Evolutionary conservation across 2,888 invertebrate genomes (phyloP).

Genomic region (Sceliomorpha sp.): DNA sequence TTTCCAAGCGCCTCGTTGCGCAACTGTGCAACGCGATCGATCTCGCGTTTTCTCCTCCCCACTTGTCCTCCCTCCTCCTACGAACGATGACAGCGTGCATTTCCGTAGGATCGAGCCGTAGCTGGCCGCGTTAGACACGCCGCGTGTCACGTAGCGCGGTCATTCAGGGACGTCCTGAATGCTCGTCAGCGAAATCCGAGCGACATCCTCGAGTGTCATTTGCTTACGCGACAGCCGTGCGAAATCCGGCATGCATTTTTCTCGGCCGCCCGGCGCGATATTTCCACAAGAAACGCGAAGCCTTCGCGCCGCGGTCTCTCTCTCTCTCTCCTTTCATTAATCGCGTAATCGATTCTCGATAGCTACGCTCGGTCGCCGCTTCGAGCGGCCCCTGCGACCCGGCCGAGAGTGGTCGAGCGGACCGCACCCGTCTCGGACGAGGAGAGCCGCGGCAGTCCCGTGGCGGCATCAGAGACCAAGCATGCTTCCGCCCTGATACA

Average conservation of each 20-base stretch:
- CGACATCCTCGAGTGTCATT: constrained; percentile 37
- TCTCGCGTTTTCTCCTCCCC: constrained; percentile 18
- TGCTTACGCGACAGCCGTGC: constrained; percentile 38
- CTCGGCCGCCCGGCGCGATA: constrained; percentile 11
- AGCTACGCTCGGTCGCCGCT: constrained; percentile 54
- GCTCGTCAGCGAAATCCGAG: too few species aligned
- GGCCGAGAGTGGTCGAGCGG: constrained; percentile 19
- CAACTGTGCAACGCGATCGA: constrained; percentile 28
- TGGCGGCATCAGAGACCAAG: constrained; percentile 70
- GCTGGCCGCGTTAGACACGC: too few species aligned
- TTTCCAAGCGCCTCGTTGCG: constrained; percentile 34
- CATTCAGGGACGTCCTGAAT: too few species aligned
- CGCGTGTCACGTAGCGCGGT: too few species aligned
- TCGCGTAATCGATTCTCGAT: constrained; percentile 56
- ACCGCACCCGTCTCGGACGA: constrained; percentile 52
- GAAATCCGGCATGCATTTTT: constrained; percentile 48
- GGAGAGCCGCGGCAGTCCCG: constrained; percentile 54
- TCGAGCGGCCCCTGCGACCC: constrained; percentile 29
- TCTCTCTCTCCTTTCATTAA: constrained; percentile 42
- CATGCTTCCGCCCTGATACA: constrained; percentile 77
- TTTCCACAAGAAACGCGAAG: constrained; percentile 45
- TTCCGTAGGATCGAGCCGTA: too few species aligned
- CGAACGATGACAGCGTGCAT: too few species aligned
- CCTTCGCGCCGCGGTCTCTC: constrained; percentile 39
- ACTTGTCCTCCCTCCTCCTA: too few species aligned